Percentiles rank a stretch among this genome's conserved stretches.
These are phyloP conservation scores for Nemotelus nigrinus DNA, from an alignment of 2,888 invertebrate species.

Conservation along the genomic window DNA sequence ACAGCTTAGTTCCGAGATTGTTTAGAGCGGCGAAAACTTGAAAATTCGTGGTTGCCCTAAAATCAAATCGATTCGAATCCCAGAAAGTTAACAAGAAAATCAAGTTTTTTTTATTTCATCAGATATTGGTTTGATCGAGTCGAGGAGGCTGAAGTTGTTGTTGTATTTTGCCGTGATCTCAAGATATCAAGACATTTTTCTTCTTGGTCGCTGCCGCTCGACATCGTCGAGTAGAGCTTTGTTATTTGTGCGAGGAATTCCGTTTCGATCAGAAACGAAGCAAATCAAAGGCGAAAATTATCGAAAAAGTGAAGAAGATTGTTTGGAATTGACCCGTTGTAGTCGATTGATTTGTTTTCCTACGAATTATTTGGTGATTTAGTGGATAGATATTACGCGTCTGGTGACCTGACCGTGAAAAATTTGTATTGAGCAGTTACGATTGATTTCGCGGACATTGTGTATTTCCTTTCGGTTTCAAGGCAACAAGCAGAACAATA, in stretches of 20 bases:
- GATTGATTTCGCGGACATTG: too few species aligned
- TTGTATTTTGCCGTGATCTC: slow-evolving; percentile 9
- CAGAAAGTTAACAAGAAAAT: slow-evolving; percentile 24
- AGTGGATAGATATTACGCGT: slow-evolving; percentile 8
- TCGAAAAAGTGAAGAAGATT: too few species aligned
- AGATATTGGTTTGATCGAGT: neutral
- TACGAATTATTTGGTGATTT: neutral
- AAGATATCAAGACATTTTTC: slow-evolving; percentile 13
- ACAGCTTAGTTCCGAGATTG: too few species aligned
- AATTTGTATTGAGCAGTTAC: too few species aligned
- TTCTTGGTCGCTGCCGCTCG: neutral
- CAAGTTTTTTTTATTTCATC: neutral
- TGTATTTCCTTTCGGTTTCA: too few species aligned
- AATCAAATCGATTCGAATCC: neutral
- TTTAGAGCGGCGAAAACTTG: neutral
- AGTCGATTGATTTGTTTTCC: neutral
- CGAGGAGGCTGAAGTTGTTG: neutral
- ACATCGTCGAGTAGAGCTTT: neutral
- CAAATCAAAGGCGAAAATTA: too few species aligned
- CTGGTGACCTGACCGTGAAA: slow-evolving; percentile 10
- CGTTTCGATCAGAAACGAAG: neutral
- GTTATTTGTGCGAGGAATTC: slow-evolving; percentile 21
- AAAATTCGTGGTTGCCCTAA: neutral
- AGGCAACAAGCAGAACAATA: slow-evolving; percentile 22
- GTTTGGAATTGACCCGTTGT: neutral